These are phyloP conservation scores for Ciconia nigra DNA, from an alignment of 2,797 vertebrate genomes.

Conservation along the genomic window DNA sequence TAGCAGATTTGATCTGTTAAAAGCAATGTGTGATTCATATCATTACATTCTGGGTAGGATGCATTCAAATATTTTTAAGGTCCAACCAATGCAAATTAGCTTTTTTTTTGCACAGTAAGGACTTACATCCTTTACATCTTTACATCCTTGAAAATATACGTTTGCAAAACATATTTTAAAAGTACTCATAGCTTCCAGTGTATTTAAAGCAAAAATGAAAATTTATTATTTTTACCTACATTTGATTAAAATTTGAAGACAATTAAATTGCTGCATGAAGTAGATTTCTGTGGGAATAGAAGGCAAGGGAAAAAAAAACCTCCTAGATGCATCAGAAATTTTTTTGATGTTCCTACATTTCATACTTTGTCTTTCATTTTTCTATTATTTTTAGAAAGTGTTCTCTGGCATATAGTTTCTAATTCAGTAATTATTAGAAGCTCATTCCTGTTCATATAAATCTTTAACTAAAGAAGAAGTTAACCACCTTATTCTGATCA, in stretches of 20 bases:
- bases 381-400: neutral
- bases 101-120: neutral
- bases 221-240: neutral
- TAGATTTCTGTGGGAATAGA: neutral
- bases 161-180: neutral
- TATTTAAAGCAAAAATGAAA: neutral
- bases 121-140: neutral
- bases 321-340: neutral
- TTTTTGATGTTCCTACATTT: neutral
- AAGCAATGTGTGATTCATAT: neutral
- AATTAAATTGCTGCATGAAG: neutral
- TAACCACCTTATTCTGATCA: neutral
- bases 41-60: neutral
- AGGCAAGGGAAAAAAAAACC: neutral
- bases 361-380: neutral
- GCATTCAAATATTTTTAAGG: neutral
- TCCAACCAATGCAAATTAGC: neutral
- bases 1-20: neutral
- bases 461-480: neutral
- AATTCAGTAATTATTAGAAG: neutral
- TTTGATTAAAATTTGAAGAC: neutral
- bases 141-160: neutral
- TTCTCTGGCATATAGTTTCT: neutral
- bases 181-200: neutral
- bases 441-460: neutral